Percentiles rank a stretch among this genome's conserved stretches.
phyloP scores from a whole-genome alignment of 1,140 invertebrate species.

The Sitophilus oryzae region DNA sequence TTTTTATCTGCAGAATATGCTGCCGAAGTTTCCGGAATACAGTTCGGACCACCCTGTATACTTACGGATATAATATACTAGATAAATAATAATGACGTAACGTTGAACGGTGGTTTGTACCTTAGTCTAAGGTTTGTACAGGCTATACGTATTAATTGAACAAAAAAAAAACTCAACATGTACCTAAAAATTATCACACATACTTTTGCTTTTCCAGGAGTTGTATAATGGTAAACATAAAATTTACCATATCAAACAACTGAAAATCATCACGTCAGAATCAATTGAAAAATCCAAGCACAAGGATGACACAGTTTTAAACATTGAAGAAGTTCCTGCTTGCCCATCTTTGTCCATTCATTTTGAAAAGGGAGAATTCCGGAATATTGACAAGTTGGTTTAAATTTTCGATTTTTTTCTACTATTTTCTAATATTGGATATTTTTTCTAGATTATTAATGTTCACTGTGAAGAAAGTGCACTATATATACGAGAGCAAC shows the following conservation, averaged over 20 bases:
- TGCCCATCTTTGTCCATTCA: slow-evolving; percentile 33
- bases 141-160: slow-evolving; percentile 5
- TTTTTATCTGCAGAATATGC: too few species aligned
- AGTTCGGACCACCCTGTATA: too few species aligned
- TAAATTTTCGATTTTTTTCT: too few species aligned
- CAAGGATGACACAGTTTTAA: slow-evolving; percentile 23
- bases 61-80: too few species aligned
- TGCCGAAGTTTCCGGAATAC: too few species aligned
- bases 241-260: slow-evolving; percentile 37
- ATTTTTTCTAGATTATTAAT: slow-evolving; percentile 48
- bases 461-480: slow-evolving; percentile 73
- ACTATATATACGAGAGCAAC: slow-evolving; percentile 66
- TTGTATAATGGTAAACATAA: slow-evolving; percentile 39
- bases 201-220: slow-evolving; percentile 32
- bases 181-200: not conserved
- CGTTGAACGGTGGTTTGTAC: too few species aligned
- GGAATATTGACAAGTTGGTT: slow-evolving; percentile 35
- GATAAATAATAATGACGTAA: too few species aligned
- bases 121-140: too few species aligned
- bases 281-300: slow-evolving; percentile 27
- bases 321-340: slow-evolving; percentile 7
- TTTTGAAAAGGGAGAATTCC: slow-evolving; percentile 38
- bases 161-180: not conserved
- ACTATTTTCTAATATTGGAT: too few species aligned
- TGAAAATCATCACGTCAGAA: slow-evolving; percentile 36